These are phyloP conservation scores for Trissoscelio sp. DNA, from an alignment of 2,888 invertebrate species.

Conservation along the genomic window DNA sequence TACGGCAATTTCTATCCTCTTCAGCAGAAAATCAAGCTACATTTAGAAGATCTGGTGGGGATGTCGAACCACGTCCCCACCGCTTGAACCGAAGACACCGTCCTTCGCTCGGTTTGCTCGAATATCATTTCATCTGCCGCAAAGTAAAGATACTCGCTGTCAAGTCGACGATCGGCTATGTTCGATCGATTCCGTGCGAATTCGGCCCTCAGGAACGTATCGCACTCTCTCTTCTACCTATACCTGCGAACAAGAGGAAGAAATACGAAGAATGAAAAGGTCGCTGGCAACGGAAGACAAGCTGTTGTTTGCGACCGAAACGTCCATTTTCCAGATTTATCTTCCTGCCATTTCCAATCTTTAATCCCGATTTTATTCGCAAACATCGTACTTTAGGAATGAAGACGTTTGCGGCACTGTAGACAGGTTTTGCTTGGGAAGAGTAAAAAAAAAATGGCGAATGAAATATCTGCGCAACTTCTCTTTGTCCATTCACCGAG, in stretches of 20 bases:
- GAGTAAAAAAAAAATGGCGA: conserved; percentile 14
- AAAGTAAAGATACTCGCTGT: conserved; percentile 1
- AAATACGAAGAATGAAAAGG: neutral
- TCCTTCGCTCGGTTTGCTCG: neutral
- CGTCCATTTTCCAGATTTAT: conserved; percentile 30
- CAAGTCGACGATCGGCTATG: conserved; percentile 9
- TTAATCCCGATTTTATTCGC: neutral
- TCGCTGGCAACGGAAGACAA: neutral
- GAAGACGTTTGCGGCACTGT: conserved; percentile 20
- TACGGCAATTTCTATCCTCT: too few species aligned
- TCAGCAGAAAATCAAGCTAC: neutral
- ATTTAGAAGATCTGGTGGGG: neutral
- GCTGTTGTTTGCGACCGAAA: conserved; percentile 1
- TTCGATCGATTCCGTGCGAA: conserved; percentile 15
- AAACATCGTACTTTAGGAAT: conserved; percentile 1
- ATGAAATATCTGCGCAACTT: conserved; percentile 34
- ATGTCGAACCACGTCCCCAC: neutral
- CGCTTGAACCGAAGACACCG: neutral
- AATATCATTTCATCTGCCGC: conserved; percentile 17
- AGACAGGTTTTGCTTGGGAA: conserved; percentile 13
- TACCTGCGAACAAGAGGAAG: neutral
- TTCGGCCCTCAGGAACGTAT: conserved; percentile 9
- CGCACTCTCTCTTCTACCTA: neutral
- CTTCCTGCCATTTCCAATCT: neutral
- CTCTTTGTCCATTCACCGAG: conserved; percentile 45